phyloP scores from a whole-genome alignment of 2,888 invertebrate species.

The Terebella lapidaria region DNA sequence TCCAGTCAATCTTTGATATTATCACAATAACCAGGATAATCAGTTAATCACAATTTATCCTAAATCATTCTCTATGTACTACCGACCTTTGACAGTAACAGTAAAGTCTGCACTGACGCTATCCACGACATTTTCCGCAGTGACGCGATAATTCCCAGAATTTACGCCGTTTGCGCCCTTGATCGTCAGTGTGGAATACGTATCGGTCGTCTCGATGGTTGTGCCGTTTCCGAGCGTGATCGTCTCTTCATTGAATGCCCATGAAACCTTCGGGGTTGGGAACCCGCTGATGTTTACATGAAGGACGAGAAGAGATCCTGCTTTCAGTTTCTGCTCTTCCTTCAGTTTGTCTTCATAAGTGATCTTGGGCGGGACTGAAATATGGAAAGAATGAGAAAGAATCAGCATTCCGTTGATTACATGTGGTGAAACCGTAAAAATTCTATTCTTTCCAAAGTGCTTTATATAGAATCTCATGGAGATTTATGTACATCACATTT shows the following conservation, averaged over 20 bases:
- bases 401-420: neutral
- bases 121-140: conserved; percentile 23
- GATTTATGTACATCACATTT: neutral
- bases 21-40: no score
- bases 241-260: conserved; percentile 64
- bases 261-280: conserved; percentile 66
- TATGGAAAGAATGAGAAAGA: neutral
- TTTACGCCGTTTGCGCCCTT: conserved; percentile 45
- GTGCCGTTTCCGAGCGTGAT: conserved; percentile 22
- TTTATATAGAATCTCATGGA: neutral
- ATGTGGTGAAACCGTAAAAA: no score
- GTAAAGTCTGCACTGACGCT: conserved; percentile 21
- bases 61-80: no score
- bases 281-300: conserved; percentile 64
- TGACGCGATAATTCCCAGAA: conserved; percentile 20
- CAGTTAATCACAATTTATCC: no score
- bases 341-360: conserved; percentile 65
- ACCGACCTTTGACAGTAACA: conserved; percentile 20
- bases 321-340: conserved; percentile 62
- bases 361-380: conserved; percentile 48
- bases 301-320: conserved; percentile 47
- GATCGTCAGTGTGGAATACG: conserved; percentile 14
- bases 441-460: conserved; percentile 31
- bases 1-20: no score
- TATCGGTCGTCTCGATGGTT: conserved; percentile 14